Evolutionary conservation across 2,113 vertebrate species (phyloP).

Genomic region (Galemys pyrenaicus): DNA sequence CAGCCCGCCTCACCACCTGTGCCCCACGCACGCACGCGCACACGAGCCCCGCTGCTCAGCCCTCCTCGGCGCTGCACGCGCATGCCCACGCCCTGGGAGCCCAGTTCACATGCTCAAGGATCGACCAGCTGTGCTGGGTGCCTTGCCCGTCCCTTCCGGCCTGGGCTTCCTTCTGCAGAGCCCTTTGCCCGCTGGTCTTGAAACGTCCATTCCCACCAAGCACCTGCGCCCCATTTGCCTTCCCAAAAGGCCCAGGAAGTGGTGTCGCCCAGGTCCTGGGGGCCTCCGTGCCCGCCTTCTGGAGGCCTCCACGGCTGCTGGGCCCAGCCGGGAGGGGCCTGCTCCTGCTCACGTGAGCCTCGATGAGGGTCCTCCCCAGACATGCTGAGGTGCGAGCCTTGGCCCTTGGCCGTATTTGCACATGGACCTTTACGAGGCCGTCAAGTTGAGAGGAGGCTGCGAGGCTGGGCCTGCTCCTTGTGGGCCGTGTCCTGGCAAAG

Average conservation of each 20-base stretch:
- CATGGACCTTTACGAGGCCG: neutral
- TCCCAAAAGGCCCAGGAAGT: neutral
- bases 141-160: neutral
- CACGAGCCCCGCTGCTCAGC: no score
- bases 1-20: neutral
- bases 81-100: neutral
- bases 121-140: neutral
- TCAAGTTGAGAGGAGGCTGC: neutral
- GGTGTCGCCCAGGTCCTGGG: no score
- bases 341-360: neutral
- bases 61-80: neutral
- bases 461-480: neutral
- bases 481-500: neutral
- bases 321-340: no score
- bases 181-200: neutral
- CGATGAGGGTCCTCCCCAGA: neutral
- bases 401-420: neutral
- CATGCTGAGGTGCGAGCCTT: neutral
- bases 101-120: neutral
- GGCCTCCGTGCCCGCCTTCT: neutral
- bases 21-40: rapidly evolving
- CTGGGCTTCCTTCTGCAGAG: neutral
- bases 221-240: neutral
- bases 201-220: neutral
- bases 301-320: neutral